These are phyloP conservation scores for Sphaeridia pumilis DNA, from an alignment of 2,888 invertebrate species.

Conservation along the genomic window DNA sequence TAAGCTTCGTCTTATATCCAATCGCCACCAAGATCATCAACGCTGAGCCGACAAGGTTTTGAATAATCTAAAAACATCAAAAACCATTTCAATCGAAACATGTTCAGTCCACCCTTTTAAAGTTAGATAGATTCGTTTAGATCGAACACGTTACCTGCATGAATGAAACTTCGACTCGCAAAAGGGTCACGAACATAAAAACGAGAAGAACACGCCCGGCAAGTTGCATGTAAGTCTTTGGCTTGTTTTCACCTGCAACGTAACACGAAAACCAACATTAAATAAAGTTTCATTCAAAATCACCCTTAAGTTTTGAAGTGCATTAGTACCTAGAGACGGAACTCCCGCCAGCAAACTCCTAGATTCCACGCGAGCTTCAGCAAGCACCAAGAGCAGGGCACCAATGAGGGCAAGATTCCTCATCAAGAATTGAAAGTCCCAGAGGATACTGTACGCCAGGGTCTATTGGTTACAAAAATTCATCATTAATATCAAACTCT, in stretches of 20 bases:
- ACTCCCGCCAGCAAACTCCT: constrained; percentile 93
- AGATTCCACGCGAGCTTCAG: constrained; percentile 90
- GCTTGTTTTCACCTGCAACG: constrained; percentile 68
- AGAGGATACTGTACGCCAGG: constrained; percentile 89
- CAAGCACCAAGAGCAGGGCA: constrained; percentile 86
- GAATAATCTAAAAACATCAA: constrained; percentile 54
- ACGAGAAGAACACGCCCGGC: constrained; percentile 90
- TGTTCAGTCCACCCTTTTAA: not conserved
- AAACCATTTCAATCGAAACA: not conserved
- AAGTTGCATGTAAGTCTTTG: constrained; percentile 90
- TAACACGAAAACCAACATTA: not conserved
- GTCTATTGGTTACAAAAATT: constrained; percentile 50
- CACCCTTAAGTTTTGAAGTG: not conserved
- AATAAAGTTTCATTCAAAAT: not conserved
- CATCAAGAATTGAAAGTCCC: constrained; percentile 94
- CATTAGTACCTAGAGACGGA: constrained; percentile 55
- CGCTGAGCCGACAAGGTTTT: constrained; percentile 83
- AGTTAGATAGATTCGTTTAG: not conserved
- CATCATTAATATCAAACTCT: constrained; percentile 7
- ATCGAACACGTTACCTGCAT: constrained; percentile 52
- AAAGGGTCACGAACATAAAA: constrained; percentile 96
- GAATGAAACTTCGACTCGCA: constrained; percentile 84
- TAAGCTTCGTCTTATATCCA: constrained; percentile 97
- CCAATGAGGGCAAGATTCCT: constrained; percentile 94
- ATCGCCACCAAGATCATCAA: constrained; percentile 93